Conservation (phyloP, 2,113 vertebrate species). For the Plotosus lineatus region DNA sequence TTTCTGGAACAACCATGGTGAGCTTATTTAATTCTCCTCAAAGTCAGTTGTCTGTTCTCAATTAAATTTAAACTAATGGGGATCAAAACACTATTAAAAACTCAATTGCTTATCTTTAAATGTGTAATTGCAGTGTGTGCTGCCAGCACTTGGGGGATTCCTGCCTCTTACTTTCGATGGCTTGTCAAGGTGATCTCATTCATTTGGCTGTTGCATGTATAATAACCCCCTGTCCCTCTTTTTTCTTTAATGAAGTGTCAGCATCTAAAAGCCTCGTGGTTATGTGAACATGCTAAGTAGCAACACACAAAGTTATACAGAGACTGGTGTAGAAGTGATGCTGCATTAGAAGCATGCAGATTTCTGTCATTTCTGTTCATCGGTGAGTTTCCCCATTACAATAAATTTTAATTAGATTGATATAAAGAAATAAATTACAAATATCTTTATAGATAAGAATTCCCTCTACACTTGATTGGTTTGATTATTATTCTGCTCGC, state of each 20-base stretch:
- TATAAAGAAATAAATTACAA: not conserved
- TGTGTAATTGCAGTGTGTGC: slow-evolving; percentile 57
- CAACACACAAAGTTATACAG: not conserved
- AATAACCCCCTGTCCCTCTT: slow-evolving; percentile 70
- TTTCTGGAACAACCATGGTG: not conserved
- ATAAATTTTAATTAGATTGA: slow-evolving; percentile 1
- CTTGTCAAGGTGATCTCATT: slow-evolving; percentile 75
- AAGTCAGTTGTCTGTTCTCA: slow-evolving; percentile 65
- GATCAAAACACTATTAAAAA: slow-evolving; percentile 73
- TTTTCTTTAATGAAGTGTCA: slow-evolving; percentile 70
- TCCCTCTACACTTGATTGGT: not conserved
- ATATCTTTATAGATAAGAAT: slow-evolving; percentile 18
- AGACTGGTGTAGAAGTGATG: not conserved
- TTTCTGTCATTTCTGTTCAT: not conserved
- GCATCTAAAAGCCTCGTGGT: slow-evolving; percentile 57
- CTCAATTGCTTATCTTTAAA: slow-evolving; percentile 69
- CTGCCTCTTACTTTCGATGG: slow-evolving; percentile 61
- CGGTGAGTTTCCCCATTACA: not conserved
- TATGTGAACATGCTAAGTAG: slow-evolving; percentile 31
- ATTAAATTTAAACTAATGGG: slow-evolving; percentile 68
- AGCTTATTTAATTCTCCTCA: slow-evolving; percentile 29
- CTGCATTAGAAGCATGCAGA: not conserved
- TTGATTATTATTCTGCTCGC: slow-evolving; percentile 17
- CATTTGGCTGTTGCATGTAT: slow-evolving; percentile 68
- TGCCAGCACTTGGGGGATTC: slow-evolving; percentile 66